Evolutionary conservation across 1,140 invertebrate genomes (phyloP).

Genomic region (Hylaeus volcanicus): DNA sequence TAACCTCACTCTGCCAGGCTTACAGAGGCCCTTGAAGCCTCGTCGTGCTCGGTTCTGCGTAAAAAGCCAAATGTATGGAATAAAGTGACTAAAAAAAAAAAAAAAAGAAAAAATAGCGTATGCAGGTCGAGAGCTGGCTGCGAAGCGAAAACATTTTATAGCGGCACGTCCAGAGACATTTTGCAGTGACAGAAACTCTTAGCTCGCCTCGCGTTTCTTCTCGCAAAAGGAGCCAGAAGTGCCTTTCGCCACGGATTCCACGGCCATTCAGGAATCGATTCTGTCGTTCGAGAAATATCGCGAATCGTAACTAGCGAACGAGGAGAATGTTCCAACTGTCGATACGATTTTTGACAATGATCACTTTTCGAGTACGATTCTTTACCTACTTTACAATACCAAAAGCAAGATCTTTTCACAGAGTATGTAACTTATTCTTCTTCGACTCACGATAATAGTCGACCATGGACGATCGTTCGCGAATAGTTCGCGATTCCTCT

Average conservation of each 20-base stretch:
- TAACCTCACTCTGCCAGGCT: background rate
- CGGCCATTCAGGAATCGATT: constrained; percentile 18
- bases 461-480: constrained; percentile 5
- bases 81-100: constrained; percentile 20
- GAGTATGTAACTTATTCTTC: too few relatives aligned
- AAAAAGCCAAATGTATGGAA: constrained; percentile 20
- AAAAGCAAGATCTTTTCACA: too few relatives aligned
- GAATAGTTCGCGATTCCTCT: constrained; percentile 28
- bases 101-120: background rate
- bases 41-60: background rate
- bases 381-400: too few relatives aligned
- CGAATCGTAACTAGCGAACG: background rate
- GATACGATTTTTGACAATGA: too few relatives aligned
- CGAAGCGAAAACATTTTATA: constrained; percentile 43
- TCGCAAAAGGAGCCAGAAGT: constrained; percentile 13
- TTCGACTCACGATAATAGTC: constrained; percentile 1
- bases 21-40: background rate
- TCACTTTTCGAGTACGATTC: too few relatives aligned
- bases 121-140: constrained; percentile 12
- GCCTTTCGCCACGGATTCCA: background rate
- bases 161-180: background rate
- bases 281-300: constrained; percentile 1
- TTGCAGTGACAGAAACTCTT: constrained; percentile 12
- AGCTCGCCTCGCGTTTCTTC: constrained; percentile 15
- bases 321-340: background rate